Base-by-base conservation (phyloP, 2,797 vertebrate genomes). In the Cheirogaleus major region DNA sequence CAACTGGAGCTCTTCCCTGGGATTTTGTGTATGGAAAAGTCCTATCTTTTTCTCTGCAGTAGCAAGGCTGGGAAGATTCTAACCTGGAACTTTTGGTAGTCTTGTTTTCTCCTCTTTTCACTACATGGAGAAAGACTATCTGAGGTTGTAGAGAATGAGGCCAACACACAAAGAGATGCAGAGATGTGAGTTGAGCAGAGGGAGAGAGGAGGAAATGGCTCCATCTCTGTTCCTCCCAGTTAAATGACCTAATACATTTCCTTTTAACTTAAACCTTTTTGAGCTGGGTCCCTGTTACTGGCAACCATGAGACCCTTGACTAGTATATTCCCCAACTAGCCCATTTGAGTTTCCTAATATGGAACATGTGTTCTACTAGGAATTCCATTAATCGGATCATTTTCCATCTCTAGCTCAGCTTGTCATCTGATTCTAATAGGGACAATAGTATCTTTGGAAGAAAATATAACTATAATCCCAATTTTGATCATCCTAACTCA, bases 401-500 rank as follows among this genome's bases (percentile, higher is more conserved):
- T 88, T 95, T 52, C 30, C 35, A 72, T 84, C 22, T 75, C 50
- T 32, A 69, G 43, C 43, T 67, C 65, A 92, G 80, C 15, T 91
- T 93, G 32, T 92, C 69, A 59, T 88, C 65, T 59, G 55, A 80
- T 61, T 97, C 81, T 75, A 93, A 48, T 72, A 55, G 52, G 87
- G 52, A 89, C 70, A 82, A 35, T 18, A 80, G 43, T 65, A 50
- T 76, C 50, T 94, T 82, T 94, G 41, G 55, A 91, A 67, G 59
- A 95, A 95, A 95, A 89, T 72, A n/a, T 30, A 89, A 72, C 18
- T 32, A 23, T 63, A 80, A 83, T 87, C 83, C 55, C 87, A 76
- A 89, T 95, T 88, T 91, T 94, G 35, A 61, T 92, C 65, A 86
- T 93, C 41, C 91, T 78, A 32, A 79, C n/a, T 95, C 52, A 72